Conservation (phyloP, 2,113 vertebrate genomes). For the Pluvianellus socialis region DNA sequence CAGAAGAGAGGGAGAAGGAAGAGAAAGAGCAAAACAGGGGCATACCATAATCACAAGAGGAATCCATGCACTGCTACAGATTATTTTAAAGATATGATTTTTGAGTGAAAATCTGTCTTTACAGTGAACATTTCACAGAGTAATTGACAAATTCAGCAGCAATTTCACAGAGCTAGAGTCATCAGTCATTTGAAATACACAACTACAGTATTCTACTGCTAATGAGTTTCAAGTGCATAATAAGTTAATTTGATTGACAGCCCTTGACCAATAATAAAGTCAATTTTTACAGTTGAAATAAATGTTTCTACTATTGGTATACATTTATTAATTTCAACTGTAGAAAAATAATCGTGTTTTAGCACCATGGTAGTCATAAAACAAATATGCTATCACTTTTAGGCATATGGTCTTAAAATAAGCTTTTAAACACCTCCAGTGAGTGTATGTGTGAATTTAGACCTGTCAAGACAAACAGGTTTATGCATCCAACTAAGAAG, state of each 20-base stretch:
- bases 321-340: neutral
- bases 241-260: slow-evolving; percentile 36
- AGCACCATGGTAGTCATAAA: neutral
- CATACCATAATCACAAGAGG: neutral
- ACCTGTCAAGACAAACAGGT: neutral
- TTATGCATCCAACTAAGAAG: neutral
- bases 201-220: neutral
- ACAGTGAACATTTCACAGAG: neutral
- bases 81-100: slow-evolving; percentile 5
- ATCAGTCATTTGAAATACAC: slow-evolving; percentile 32
- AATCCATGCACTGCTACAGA: neutral
- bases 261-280: neutral
- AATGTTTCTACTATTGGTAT: neutral
- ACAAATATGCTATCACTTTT: neutral
- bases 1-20: neutral
- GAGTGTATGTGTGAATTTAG: neutral
- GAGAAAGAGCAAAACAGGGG: neutral
- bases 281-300: slow-evolving; percentile 20
- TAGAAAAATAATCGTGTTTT: neutral
- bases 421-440: neutral
- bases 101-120: slow-evolving; percentile 2
- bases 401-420: neutral
- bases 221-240: slow-evolving; percentile 46
- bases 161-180: slow-evolving; percentile 28
- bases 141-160: slow-evolving; percentile 38